These are phyloP conservation scores for Siderastrea radians DNA, from an alignment of 92 coral and sea anemone genomes.

Conservation along the genomic window DNA sequence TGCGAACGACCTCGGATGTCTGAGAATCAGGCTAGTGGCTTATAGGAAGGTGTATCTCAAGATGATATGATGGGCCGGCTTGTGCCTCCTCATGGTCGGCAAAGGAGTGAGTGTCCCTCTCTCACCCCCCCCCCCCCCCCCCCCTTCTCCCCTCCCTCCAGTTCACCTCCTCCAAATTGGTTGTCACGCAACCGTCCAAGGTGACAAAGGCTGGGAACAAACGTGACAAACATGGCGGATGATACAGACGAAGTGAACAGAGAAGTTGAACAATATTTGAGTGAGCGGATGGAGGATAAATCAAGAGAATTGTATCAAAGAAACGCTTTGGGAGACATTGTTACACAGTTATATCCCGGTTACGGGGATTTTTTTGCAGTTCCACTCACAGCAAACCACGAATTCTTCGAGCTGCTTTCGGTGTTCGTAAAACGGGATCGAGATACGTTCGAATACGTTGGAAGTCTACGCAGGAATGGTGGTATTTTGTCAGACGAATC, in stretches of 20 bases:
- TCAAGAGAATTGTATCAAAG: conserved; percentile 64
- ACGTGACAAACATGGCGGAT: conserved; percentile 2
- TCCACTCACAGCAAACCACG: conserved; percentile 54
- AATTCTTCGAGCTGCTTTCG: conserved; percentile 71
- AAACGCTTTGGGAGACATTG: conserved; percentile 78
- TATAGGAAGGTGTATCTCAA: too few species aligned
- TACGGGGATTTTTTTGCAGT: conserved; percentile 80
- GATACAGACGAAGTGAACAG: conserved; percentile 1
- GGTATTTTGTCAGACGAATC: conserved; percentile 64
- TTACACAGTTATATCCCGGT: conserved; percentile 61
- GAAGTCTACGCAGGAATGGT: conserved; percentile 81
- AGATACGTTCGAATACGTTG: conserved; percentile 67
- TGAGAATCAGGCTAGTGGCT: too few species aligned
- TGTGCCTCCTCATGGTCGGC: too few species aligned
- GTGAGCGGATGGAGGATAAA: not conserved
- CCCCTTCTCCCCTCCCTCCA: too few species aligned
- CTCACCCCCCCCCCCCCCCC: too few species aligned
- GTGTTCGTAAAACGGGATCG: conserved; percentile 74
- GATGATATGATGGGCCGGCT: too few species aligned
- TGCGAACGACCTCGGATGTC: too few species aligned
- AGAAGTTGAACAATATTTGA: not conserved
- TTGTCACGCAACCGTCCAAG: conserved; percentile 17
- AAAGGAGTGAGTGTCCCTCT: too few species aligned
- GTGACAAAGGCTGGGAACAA: not conserved
- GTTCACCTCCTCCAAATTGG: too few species aligned